These are phyloP conservation scores for Agonopterix heracliana DNA, from an alignment of 2,888 invertebrate species.

Conservation along the genomic window DNA sequence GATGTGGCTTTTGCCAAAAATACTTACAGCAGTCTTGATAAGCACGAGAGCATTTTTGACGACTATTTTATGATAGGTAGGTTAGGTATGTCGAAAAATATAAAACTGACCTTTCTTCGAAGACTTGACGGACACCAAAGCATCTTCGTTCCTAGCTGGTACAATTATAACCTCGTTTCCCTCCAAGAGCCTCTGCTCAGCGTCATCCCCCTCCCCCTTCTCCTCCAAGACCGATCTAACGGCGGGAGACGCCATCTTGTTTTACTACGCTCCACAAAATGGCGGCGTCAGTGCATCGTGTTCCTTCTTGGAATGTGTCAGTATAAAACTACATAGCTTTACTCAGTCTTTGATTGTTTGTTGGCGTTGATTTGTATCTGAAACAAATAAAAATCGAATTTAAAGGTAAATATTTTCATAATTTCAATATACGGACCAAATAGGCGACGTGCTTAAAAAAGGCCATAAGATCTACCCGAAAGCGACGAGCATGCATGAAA, in stretches of 20 bases:
- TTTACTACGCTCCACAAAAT: constrained; percentile 25
- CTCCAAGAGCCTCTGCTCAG: constrained; percentile 51
- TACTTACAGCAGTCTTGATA: too few relatives aligned
- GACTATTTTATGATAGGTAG: too few relatives aligned
- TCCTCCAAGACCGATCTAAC: constrained; percentile 37
- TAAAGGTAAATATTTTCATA: too few relatives aligned
- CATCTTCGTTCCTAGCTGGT: constrained; percentile 29
- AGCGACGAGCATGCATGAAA: too few relatives aligned
- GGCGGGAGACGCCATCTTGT: constrained; percentile 45
- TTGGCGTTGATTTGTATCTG: constrained; percentile 31
- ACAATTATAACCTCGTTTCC: constrained; percentile 37
- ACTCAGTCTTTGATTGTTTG: constrained; percentile 41
- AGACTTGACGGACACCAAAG: constrained; percentile 44
- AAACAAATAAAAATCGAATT: constrained; percentile 16
- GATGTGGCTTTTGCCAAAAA: too few relatives aligned
- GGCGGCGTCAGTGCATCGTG: constrained; percentile 17
- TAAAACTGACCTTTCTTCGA: constrained; percentile 59
- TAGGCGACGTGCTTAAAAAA: too few relatives aligned
- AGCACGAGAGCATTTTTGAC: too few relatives aligned
- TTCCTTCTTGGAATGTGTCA: constrained; percentile 19
- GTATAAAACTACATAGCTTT: constrained; percentile 27
- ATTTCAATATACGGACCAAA: too few relatives aligned
- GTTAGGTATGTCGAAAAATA: background rate
- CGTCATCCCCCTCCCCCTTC: constrained; percentile 42
- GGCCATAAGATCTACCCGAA: too few relatives aligned